Base-by-base conservation (phyloP, 2,888 invertebrate species). In the Anoncus sp. region DNA sequence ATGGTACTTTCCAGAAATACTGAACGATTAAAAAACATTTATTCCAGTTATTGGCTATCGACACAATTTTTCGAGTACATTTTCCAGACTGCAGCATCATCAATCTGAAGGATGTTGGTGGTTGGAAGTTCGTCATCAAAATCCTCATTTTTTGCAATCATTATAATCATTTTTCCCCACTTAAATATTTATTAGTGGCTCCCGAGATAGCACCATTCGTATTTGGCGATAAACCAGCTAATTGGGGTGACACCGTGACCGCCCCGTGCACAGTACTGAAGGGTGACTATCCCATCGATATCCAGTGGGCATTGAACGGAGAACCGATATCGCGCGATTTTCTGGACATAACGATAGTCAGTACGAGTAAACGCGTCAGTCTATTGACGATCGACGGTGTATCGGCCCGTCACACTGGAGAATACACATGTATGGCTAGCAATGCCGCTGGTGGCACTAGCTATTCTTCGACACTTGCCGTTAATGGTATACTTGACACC, bases 241-340 rank as follows among this genome's bases (percentile, higher is more conserved):
- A 94, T 90, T 94, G 94, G 82, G 95, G 95, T 76, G 95, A 95
- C 89, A 93, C 94, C 63, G 94, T 94, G 51, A 94, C 94, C 88
- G 93, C 94, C 87, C 93, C 93, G 77, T 96, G 96, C 90, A 94
- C 95, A 80, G 94, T 95, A 70, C 93, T 94, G 77, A 94, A 95
- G 91, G 96, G 96, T 79, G 96, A 97, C 91, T 92, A 94, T 75
- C 96, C 96, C 12, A 93, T 97, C 87, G 93, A 93, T 79, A 94
- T 96, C 70, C 92, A 93, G 24, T 97, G 96, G 96, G 94, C 93
- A 57, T 94, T 96, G 84, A 95, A 96, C 90, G 95, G 95, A 63
- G 92, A 93, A 87, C 93, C 93, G 71, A 87, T 92, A 55, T 84
- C 83, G 2, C 75, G 60, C 12, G 80, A 80, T 45, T 75, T 76